phyloP scores from a whole-genome alignment of 2,113 vertebrate genomes.

The Neodontobutis hainanensis region DNA sequence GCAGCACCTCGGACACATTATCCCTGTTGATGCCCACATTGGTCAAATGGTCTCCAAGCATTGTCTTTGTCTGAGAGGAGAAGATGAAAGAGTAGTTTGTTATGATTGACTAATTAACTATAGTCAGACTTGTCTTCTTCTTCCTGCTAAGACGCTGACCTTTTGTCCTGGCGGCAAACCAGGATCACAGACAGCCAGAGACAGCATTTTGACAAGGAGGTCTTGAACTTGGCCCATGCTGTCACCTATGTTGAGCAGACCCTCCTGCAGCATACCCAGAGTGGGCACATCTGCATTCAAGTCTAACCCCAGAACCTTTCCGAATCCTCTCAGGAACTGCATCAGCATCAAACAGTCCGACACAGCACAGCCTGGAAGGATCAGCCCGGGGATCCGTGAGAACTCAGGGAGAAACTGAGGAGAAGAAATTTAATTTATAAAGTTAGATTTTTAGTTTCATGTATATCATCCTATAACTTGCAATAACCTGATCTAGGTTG shows the following conservation, averaged over 20 bases:
- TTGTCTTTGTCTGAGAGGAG: slow-evolving; percentile 88
- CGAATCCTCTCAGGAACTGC: slow-evolving; percentile 96
- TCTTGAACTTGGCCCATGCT: slow-evolving; percentile 97
- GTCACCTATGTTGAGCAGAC: slow-evolving; percentile 93
- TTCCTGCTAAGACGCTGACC: slow-evolving; percentile 74
- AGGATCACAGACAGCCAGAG: slow-evolving; percentile 93
- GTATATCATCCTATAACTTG: no score
- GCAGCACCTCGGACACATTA: slow-evolving; percentile 97
- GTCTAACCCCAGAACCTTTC: slow-evolving; percentile 95
- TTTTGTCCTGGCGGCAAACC: slow-evolving; percentile 93
- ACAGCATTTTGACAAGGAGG: slow-evolving; percentile 93
- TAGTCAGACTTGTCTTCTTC: neutral
- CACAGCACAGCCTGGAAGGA: slow-evolving; percentile 90
- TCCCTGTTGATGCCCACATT: slow-evolving; percentile 96
- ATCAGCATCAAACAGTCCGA: slow-evolving; percentile 97
- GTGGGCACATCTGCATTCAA: slow-evolving; percentile 88
- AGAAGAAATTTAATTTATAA: slow-evolving; percentile 1
- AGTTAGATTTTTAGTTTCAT: no score
- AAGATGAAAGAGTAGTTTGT: neutral
- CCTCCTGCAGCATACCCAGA: slow-evolving; percentile 92
- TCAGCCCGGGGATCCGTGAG: slow-evolving; percentile 91
- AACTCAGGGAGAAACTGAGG: slow-evolving; percentile 91
- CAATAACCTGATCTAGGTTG: no score
- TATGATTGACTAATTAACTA: neutral
- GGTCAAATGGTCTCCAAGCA: slow-evolving; percentile 94